Evolutionary conservation across 2,797 vertebrate genomes (phyloP).

Genomic region (Takifugu rubripes): DNA sequence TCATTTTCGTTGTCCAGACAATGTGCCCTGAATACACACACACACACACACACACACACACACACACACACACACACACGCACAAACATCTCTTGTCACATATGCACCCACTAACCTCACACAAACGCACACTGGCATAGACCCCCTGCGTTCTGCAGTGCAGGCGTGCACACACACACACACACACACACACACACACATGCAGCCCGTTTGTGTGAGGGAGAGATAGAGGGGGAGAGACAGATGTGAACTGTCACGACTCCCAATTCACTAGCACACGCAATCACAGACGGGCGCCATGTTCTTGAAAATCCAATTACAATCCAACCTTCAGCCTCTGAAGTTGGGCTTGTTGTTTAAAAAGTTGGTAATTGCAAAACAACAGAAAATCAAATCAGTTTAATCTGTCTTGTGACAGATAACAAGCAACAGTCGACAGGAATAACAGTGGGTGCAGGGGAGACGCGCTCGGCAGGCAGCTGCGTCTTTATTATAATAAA

Average conservation of each 20-base stretch:
- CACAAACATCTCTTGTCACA: constrained; percentile 33
- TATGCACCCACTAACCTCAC: constrained; percentile 22
- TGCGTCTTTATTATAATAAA: too few relatives aligned
- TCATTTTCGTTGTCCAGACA: constrained; percentile 72
- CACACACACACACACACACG: constrained; percentile 45
- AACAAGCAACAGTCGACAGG: background rate
- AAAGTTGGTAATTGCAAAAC: constrained; percentile 53
- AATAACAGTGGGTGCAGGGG: too few relatives aligned
- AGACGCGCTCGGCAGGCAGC: too few relatives aligned
- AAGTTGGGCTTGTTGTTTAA: constrained; percentile 41
- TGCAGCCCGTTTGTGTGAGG: constrained; percentile 8
- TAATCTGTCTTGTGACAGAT: constrained; percentile 20
- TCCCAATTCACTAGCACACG: constrained; percentile 38
- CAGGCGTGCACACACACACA: background rate
- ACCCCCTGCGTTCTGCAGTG: constrained; percentile 8
- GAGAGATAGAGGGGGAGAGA: constrained; percentile 42
- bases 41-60: constrained; percentile 8
- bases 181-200: constrained; percentile 1
- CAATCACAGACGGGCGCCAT: constrained; percentile 45
- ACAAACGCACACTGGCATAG: constrained; percentile 12
- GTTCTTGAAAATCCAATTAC: constrained; percentile 65
- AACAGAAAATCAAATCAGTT: constrained; percentile 24
- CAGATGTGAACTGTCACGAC: constrained; percentile 56
- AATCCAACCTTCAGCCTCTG: constrained; percentile 26
- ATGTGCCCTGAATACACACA: constrained; percentile 62